These are phyloP conservation scores for Nomada fabriciana DNA, from an alignment of 2,888 invertebrate genomes.

Conservation along the genomic window DNA sequence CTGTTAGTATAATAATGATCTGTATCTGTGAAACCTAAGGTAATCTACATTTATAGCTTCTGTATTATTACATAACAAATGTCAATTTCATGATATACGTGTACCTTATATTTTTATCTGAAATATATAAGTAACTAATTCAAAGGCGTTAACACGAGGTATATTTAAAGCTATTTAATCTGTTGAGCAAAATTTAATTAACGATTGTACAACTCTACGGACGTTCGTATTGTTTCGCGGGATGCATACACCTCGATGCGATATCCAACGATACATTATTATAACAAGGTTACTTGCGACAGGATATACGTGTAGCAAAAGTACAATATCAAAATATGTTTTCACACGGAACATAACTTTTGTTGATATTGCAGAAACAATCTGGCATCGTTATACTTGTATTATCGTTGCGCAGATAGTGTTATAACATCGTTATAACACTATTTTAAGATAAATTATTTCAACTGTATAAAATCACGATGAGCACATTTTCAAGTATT, in stretches of 20 bases:
- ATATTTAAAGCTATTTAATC: background rate
- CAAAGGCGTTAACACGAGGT: background rate
- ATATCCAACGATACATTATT: background rate
- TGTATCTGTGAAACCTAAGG: slow-evolving; percentile 20
- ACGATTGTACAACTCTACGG: background rate
- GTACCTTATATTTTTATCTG: slow-evolving; percentile 52
- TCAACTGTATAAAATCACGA: background rate
- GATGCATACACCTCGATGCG: background rate
- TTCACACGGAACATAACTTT: slow-evolving; percentile 10
- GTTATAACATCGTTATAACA: background rate
- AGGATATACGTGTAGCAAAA: background rate
- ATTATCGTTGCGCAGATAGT: background rate
- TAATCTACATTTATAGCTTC: slow-evolving; percentile 36
- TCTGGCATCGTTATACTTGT: background rate
- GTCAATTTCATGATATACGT: slow-evolving; percentile 60
- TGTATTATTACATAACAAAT: slow-evolving; percentile 44
- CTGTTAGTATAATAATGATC: slow-evolving; percentile 16
- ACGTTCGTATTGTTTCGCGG: background rate
- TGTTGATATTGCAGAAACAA: slow-evolving; percentile 5
- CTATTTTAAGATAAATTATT: slow-evolving; percentile 5
- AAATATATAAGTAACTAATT: slow-evolving; percentile 23
- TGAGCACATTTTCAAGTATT: too few relatives aligned
- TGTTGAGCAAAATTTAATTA: background rate
- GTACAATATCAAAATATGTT: slow-evolving; percentile 26
- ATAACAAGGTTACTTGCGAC: background rate